Evolutionary conservation across 2,113 vertebrate species (phyloP).

Genomic region (Pipra filicauda): DNA sequence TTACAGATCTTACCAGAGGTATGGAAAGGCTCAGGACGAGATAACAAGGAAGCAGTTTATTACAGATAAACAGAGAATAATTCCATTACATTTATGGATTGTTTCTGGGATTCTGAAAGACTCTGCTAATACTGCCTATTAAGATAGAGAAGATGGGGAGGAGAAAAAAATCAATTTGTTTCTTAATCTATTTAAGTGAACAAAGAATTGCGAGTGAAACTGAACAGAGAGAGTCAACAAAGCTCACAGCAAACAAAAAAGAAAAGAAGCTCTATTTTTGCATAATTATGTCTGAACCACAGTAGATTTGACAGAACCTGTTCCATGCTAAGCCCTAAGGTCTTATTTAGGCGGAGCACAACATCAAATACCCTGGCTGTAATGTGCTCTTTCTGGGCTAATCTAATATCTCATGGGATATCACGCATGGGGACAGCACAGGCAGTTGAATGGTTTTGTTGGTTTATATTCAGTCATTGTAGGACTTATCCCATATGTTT

Average conservation of each 20-base stretch:
- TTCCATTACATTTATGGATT: background rate
- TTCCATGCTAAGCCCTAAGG: background rate
- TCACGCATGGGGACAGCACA: background rate
- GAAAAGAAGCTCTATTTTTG: constrained; percentile 22
- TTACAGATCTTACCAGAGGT: background rate
- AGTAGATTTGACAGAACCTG: constrained; percentile 10
- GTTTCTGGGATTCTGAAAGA: background rate
- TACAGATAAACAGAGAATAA: background rate
- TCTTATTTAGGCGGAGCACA: constrained; percentile 8
- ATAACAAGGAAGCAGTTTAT: background rate
- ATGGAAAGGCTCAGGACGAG: background rate
- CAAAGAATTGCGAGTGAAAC: background rate
- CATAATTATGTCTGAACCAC: constrained; percentile 22
- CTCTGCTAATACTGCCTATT: background rate
- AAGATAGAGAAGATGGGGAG: background rate
- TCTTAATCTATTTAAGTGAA: background rate
- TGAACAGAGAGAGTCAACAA: background rate
- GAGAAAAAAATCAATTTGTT: constrained; percentile 24
- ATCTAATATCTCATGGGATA: background rate
- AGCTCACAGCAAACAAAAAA: background rate
- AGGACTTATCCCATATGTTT: background rate
- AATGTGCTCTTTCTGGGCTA: background rate
- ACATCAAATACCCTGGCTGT: background rate
- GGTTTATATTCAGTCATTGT: background rate
- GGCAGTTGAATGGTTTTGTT: background rate